Conservation (phyloP, 2,888 invertebrate species). For the Eristalinus aeneus region DNA sequence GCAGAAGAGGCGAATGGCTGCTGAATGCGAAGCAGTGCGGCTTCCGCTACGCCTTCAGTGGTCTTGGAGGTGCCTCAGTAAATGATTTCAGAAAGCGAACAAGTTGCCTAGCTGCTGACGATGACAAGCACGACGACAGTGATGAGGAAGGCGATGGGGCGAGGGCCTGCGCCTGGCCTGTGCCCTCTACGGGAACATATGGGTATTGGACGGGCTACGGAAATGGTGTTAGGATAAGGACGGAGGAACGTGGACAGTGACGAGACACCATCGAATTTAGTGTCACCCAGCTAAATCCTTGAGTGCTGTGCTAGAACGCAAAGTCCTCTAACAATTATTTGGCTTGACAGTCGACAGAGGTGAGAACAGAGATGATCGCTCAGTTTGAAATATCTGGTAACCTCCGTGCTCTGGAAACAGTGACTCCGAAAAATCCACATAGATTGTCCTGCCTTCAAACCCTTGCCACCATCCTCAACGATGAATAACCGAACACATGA, state of each 20-base stretch:
- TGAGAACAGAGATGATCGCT: too few relatives aligned
- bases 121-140: constrained; percentile 14
- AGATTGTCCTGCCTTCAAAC: too few relatives aligned
- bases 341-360: too few relatives aligned
- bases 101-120: constrained; percentile 61
- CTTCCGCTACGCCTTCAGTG: constrained; percentile 26
- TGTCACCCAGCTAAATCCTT: too few relatives aligned
- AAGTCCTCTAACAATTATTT: too few relatives aligned
- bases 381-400: too few relatives aligned
- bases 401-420: too few relatives aligned
- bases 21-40: constrained; percentile 14
- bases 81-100: constrained; percentile 69
- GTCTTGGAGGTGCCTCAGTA: constrained; percentile 29
- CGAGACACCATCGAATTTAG: constrained; percentile 3
- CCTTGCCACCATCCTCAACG: too few relatives aligned
- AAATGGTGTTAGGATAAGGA: background rate
- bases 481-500: too few relatives aligned
- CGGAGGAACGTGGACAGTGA: background rate
- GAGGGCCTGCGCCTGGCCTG: constrained; percentile 7
- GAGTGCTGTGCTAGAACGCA: too few relatives aligned
- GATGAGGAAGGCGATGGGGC: constrained; percentile 25
- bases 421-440: too few relatives aligned
- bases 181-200: too few relatives aligned
- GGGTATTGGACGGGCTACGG: constrained; percentile 61
- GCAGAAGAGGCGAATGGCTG: constrained; percentile 40